A percentile compares a stretch with the other conserved stretches of the same genome.
Conservation (phyloP, 1,140 invertebrate species). For the Bradysia coprophila region DNA sequence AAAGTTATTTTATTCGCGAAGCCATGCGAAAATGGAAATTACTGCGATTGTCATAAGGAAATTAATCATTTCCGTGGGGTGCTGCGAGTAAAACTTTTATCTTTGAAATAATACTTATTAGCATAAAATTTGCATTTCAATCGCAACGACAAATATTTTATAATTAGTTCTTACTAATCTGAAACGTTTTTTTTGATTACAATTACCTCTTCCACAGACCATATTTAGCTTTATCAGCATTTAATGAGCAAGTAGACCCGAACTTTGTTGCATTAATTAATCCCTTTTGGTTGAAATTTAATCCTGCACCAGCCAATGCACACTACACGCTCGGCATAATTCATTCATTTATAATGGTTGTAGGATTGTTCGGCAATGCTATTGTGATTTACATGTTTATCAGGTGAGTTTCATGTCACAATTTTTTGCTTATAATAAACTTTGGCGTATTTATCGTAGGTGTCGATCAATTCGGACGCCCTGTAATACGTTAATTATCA, state of each 20-base stretch:
- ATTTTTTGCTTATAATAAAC: neutral
- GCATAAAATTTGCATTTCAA: too few relatives aligned
- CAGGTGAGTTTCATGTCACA: constrained; percentile 29
- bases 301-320: constrained; percentile 27
- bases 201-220: neutral
- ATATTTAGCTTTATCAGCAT: neutral
- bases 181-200: too few relatives aligned
- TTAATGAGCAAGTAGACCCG: constrained; percentile 28
- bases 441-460: constrained; percentile 23
- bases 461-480: constrained; percentile 49
- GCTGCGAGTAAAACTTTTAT: too few relatives aligned
- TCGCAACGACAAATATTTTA: too few relatives aligned
- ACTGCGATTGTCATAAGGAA: too few relatives aligned
- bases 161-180: too few relatives aligned
- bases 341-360: constrained; percentile 35
- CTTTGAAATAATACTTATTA: too few relatives aligned
- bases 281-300: constrained; percentile 42
- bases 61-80: too few relatives aligned
- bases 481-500: constrained; percentile 55
- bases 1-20: too few relatives aligned
- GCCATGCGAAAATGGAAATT: too few relatives aligned
- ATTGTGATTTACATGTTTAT: constrained; percentile 43
- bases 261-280: constrained; percentile 38
- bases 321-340: constrained; percentile 34
- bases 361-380: constrained; percentile 40